Conservation (phyloP, 2,113 vertebrate genomes). For the Scomber colias region DNA sequence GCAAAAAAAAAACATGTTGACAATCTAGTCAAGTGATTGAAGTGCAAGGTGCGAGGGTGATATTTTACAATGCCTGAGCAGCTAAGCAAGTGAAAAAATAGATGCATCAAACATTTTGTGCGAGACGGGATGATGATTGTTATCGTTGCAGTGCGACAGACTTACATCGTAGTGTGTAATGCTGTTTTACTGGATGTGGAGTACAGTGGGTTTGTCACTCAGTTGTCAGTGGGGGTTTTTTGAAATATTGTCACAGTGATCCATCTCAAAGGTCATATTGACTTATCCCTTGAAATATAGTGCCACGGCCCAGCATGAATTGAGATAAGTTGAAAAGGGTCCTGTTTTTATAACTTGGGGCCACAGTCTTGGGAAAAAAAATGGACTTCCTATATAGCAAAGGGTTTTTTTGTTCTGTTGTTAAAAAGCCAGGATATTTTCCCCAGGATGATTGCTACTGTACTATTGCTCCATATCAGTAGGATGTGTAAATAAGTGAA, state of each 20-base stretch:
- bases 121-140: slow-evolving; percentile 41
- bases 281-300: not conserved
- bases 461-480: no score
- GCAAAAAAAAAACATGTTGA: slow-evolving; percentile 20
- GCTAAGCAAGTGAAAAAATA: slow-evolving; percentile 28
- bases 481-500: no score
- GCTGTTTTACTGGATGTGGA: slow-evolving; percentile 3
- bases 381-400: not conserved
- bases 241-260: slow-evolving; percentile 12
- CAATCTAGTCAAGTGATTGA: slow-evolving; percentile 61
- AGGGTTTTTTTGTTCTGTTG: no score
- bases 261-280: slow-evolving; percentile 17
- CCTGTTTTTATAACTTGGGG: not conserved
- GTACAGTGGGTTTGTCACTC: slow-evolving; percentile 18
- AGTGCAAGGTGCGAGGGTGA: slow-evolving; percentile 24
- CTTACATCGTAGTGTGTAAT: not conserved
- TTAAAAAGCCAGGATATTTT: no score
- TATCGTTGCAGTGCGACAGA: slow-evolving; percentile 21
- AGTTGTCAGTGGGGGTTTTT: slow-evolving; percentile 2
- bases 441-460: no score
- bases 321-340: not conserved
- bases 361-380: not conserved
- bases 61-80: slow-evolving; percentile 45
- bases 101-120: slow-evolving; percentile 33
- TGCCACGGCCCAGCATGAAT: not conserved